A percentile compares a stretch with the other conserved stretches of the same genome.
Evolutionary conservation across 2,113 vertebrate genomes (phyloP).

Genomic region (Chaetops frenatus): DNA sequence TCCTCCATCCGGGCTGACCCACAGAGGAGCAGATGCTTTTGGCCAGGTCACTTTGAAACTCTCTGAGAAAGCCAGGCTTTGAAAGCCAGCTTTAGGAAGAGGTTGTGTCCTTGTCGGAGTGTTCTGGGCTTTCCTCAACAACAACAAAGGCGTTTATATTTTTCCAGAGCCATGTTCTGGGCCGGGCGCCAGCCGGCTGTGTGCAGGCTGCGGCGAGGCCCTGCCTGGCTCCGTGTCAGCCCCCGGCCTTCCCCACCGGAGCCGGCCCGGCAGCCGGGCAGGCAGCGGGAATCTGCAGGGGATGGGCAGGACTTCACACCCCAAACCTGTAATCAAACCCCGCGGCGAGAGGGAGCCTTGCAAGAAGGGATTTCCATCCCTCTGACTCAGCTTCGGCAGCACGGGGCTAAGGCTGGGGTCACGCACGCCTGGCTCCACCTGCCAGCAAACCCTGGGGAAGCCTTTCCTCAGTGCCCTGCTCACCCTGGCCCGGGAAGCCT

Average conservation of each 20-base stretch:
- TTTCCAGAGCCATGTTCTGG: background rate
- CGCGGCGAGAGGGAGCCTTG: background rate
- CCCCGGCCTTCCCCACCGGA: background rate
- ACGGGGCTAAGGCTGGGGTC: background rate
- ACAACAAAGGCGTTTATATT: constrained; percentile 1
- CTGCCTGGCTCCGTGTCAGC: background rate
- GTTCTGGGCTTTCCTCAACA: constrained; percentile 15
- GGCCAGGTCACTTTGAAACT: background rate
- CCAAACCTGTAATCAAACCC: background rate
- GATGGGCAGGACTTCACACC: background rate
- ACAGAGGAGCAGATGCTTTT: background rate
- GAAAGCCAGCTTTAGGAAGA: background rate
- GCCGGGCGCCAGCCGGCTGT: background rate
- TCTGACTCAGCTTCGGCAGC: background rate
- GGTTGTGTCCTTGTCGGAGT: background rate
- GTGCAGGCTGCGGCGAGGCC: background rate
- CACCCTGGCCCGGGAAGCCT: background rate
- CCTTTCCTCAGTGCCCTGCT: background rate
- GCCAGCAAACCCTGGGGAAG: fast-evolving
- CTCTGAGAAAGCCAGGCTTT: background rate
- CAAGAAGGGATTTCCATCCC: background rate
- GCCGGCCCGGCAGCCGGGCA: background rate
- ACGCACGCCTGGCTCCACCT: background rate
- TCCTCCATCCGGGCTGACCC: background rate
- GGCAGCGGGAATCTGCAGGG: background rate